Evolutionary conservation across 2,888 invertebrate genomes (phyloP), one percentile per base, ranked within the genome.

Genomic region (Ectobius pallidus): DNA sequence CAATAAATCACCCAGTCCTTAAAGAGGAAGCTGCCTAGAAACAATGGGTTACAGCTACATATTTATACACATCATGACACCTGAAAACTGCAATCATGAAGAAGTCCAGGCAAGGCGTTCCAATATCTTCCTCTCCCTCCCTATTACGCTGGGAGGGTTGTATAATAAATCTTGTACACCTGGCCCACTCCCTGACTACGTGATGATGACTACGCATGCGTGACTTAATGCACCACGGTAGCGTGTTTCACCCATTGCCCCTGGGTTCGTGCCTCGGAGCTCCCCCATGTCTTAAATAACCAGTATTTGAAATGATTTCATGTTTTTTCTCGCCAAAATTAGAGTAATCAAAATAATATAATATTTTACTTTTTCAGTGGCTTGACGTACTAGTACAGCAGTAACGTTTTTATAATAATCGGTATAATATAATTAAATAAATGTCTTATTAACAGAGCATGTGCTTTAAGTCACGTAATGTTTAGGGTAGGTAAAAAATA

Each of bases 201-300:
- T 46, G 46, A 46, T 46, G 18, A 46, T 46, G n/a, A 4, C 46
- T 4, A n/a, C 3, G 16, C n/a, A 3, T 46, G 46, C 46, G n/a
- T 46, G 46, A n/a, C 46, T 46, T 46, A 7, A 46, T n/a, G 46
- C 46, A 46, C 46, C 14, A n/a, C 46, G 46, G 46, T 46, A 46
- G 46, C 46, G 46, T 46, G 46, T n/a, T n/a, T 46, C 9, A 14
- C 46, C n/a, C 7, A n/a, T 46, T 14, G 46, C 46, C n/a, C 18
- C 46, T 4, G 46, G 46, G 46, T 46, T 46, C n/a, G 46, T 46
- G 46, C 46, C 46, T 46, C 46, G 46, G 4, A 11, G 4, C 46
- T n/a, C 46, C 3, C n/a, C n/a, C n/a, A 14, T n/a, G 11, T 46
- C 6, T 11, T 34, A 7, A 34, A 34, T 34, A 34, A 34, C 34